Conservation (phyloP, 2,888 invertebrate genomes). For the Ctenicera cuprea region DNA sequence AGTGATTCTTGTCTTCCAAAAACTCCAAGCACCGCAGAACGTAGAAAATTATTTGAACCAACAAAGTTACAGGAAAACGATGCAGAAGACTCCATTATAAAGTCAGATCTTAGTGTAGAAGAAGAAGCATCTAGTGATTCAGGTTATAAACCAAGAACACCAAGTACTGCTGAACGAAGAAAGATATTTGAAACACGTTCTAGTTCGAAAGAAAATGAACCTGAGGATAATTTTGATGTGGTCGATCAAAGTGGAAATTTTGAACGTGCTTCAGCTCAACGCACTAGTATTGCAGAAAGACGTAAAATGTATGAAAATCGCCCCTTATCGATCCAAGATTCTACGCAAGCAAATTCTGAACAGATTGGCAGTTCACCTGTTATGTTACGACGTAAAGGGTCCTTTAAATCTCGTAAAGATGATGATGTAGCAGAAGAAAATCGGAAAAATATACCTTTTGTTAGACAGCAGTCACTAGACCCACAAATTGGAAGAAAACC, state of each 20-base stretch:
- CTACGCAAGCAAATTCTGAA: slow-evolving; percentile 74
- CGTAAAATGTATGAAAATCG: slow-evolving; percentile 86
- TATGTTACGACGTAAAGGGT: slow-evolving; percentile 83
- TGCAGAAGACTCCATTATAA: slow-evolving; percentile 61
- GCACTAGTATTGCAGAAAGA: slow-evolving; percentile 85
- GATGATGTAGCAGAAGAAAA: slow-evolving; percentile 72
- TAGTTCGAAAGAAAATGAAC: slow-evolving; percentile 69
- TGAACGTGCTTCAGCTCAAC: slow-evolving; percentile 78
- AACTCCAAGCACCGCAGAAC: slow-evolving; percentile 86
- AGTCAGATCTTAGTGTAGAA: slow-evolving; percentile 68
- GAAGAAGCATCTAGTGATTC: slow-evolving; percentile 79
- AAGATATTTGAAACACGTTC: slow-evolving; percentile 79
- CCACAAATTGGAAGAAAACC: slow-evolving; percentile 70
- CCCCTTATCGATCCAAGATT: slow-evolving; percentile 80
- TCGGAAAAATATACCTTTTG: slow-evolving; percentile 71
- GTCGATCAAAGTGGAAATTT: slow-evolving; percentile 76
- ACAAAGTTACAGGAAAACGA: slow-evolving; percentile 68
- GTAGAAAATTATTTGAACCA: slow-evolving; percentile 83
- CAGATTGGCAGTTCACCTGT: slow-evolving; percentile 84
- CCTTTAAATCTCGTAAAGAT: slow-evolving; percentile 78
- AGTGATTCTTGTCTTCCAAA: slow-evolving; percentile 74
- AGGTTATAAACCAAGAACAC: slow-evolving; percentile 83
- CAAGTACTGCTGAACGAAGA: slow-evolving; percentile 87
- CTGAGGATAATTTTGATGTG: slow-evolving; percentile 72
- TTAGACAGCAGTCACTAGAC: slow-evolving; percentile 74